phyloP scores from a whole-genome alignment of 2,888 invertebrate species.

The Subacronicta megacephala region DNA sequence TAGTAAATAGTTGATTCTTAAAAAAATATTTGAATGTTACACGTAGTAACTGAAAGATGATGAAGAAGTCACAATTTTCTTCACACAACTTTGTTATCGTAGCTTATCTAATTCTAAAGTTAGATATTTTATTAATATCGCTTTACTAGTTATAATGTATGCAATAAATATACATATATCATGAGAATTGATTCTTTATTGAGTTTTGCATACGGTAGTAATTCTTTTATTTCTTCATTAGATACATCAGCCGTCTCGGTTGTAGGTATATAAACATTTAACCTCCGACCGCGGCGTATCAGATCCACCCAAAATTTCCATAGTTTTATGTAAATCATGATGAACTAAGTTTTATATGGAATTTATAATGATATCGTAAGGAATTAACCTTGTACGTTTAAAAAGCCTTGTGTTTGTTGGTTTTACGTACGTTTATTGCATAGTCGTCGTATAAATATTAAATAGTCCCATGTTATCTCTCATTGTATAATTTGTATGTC shows the following conservation, averaged over 20 bases:
- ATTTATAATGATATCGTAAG: constrained; percentile 28
- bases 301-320: constrained; percentile 38
- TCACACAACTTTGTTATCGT: constrained; percentile 7
- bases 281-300: constrained; percentile 36
- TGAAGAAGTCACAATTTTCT: constrained; percentile 10
- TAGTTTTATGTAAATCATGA: constrained; percentile 37
- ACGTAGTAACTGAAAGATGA: constrained; percentile 1
- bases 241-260: constrained; percentile 22
- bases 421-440: constrained; percentile 32
- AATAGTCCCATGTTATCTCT: constrained; percentile 43
- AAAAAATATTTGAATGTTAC: constrained; percentile 13
- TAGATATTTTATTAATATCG: constrained; percentile 18
- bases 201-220: background rate
- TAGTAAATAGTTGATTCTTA: too few species aligned
- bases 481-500: constrained; percentile 37
- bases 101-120: constrained; percentile 11
- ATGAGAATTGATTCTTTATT: constrained; percentile 4
- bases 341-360: constrained; percentile 13
- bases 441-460: constrained; percentile 35
- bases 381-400: constrained; percentile 46
- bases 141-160: constrained; percentile 14
- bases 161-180: constrained; percentile 7
- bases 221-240: background rate
- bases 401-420: constrained; percentile 45
- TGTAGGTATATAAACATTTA: constrained; percentile 16